phyloP scores from a whole-genome alignment of 37 sponge, comb jelly and placozoan species.

The Mnemiopsis leidyi region DNA sequence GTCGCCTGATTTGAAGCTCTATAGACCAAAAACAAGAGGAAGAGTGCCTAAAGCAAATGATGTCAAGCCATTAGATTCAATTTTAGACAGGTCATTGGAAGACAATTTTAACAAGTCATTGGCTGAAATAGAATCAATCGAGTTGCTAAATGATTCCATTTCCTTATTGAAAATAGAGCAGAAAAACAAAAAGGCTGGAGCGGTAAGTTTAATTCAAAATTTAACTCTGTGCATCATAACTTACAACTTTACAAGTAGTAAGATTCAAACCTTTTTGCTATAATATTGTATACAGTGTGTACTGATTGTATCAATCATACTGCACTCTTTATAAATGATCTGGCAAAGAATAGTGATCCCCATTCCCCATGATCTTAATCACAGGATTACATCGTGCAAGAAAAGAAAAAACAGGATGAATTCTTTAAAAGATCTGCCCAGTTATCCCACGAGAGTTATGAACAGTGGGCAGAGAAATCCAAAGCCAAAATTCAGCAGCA shows the following conservation, averaged over 20 bases:
- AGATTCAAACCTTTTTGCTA: not conserved
- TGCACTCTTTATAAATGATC: too few species aligned
- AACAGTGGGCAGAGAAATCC: conserved; percentile 8
- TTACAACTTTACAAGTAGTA: not conserved
- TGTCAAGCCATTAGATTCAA: too few species aligned
- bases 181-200: conserved; percentile 38
- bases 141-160: conserved; percentile 22
- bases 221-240: not conserved
- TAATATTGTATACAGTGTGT: not conserved
- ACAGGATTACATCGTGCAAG: not conserved
- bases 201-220: not conserved
- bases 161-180: not conserved
- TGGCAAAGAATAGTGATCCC: too few species aligned
- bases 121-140: conserved; percentile 30
- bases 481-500: not conserved
- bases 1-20: not conserved
- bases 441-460: conserved; percentile 31
- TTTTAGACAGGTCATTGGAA: not conserved
- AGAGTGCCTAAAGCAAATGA: not conserved
- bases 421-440: conserved; percentile 41
- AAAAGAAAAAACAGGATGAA: conserved; percentile 18
- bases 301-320: too few species aligned
- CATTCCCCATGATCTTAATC: not conserved
- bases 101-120: not conserved
- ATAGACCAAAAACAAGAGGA: not conserved